Percentiles rank a stretch among this genome's conserved stretches.
Conservation (phyloP, 2,113 vertebrate species). For the Balaenoptera acutorostrata region DNA sequence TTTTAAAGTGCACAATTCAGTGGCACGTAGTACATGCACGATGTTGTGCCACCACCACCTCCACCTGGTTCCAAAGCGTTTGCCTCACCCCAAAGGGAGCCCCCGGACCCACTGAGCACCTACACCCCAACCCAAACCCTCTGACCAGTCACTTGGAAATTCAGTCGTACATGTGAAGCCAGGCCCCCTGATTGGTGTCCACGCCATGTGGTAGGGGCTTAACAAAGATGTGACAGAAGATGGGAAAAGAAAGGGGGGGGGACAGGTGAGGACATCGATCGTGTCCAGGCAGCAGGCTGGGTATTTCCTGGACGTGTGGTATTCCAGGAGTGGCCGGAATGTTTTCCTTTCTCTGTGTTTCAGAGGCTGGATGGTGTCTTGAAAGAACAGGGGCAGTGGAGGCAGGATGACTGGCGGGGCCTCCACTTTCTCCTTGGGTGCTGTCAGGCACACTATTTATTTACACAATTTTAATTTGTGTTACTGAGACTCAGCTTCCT, state of each 20-base stretch:
- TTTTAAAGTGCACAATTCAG: neutral
- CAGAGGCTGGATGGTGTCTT: neutral
- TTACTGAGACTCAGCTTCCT: neutral
- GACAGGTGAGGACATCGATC: neutral
- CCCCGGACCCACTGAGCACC: neutral
- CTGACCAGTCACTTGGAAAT: neutral
- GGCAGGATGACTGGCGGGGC: neutral
- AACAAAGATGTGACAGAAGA: neutral
- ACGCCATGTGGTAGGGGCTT: accelerated
- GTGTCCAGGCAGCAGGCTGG: neutral
- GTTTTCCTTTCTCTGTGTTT: neutral
- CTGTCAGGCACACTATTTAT: neutral
- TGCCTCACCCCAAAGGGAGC: neutral
- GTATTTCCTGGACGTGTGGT: accelerated
- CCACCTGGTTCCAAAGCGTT: neutral
- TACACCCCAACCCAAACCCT: neutral
- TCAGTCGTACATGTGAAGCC: neutral
- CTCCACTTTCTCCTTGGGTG: neutral
- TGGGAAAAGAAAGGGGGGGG: no score
- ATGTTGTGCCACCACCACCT: accelerated
- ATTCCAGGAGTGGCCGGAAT: neutral
- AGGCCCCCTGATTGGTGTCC: no score
- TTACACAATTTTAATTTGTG: neutral
- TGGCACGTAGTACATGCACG: neutral
- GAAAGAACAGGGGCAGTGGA: neutral